Conservation (phyloP, 2,888 invertebrate species). For the Drosophila meridionalis region DNA sequence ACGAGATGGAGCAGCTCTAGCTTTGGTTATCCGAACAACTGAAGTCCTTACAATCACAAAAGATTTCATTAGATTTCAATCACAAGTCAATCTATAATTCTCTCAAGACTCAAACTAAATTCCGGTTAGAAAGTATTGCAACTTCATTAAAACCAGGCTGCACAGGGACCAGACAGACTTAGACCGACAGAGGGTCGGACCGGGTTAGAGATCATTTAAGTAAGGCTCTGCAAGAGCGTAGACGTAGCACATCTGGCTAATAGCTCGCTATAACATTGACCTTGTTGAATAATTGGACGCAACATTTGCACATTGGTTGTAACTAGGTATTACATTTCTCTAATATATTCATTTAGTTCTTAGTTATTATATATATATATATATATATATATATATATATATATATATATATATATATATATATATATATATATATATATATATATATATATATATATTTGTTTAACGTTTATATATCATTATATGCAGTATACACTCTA, state of each 20-base stretch:
- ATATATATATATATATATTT: slow-evolving; percentile 20
- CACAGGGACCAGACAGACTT: background rate
- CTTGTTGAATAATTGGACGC: slow-evolving; percentile 36
- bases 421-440: slow-evolving; percentile 25
- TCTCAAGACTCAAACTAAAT: no score
- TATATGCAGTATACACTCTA: slow-evolving; percentile 20
- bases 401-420: slow-evolving; percentile 18
- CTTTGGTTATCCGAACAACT: background rate
- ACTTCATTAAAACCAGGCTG: background rate
- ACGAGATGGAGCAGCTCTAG: background rate
- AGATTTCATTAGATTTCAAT: background rate
- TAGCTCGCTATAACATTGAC: slow-evolving; percentile 5
- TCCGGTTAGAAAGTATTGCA: background rate
- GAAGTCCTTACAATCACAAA: slow-evolving; percentile 3
- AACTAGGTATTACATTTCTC: slow-evolving; percentile 29
- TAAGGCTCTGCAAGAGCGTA: slow-evolving; percentile 7
- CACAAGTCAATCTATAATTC: background rate
- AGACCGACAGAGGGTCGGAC: background rate
- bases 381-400: no score
- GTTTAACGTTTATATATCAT: slow-evolving; percentile 25
- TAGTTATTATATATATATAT: background rate
- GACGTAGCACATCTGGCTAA: background rate
- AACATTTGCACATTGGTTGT: slow-evolving; percentile 35
- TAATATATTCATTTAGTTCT: slow-evolving; percentile 1
- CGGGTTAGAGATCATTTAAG: background rate